Base-by-base conservation (phyloP, 2,113 vertebrate genomes). In the Elephas maximus region DNA sequence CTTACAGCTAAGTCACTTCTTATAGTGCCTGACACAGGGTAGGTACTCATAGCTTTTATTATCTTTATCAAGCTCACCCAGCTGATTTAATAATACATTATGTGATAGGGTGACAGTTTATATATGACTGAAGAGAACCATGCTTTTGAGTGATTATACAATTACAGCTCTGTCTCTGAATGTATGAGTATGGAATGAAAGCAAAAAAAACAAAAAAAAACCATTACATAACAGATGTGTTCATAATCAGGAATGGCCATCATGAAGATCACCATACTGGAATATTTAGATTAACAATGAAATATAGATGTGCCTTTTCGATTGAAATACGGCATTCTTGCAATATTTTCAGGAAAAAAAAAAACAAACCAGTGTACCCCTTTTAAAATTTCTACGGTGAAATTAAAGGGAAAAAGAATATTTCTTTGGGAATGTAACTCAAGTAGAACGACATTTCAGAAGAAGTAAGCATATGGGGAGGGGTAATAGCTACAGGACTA, bases 301-400 rank as follows among this genome's bases (percentile, higher is more conserved):
- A 71, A 88, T 84, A 44, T 1, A 0, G 51, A 23, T 4, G 60
- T n/a, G 77, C 41, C 1, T 30, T 86, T 93, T 86, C 10, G 0
- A 63, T 41, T 81, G 76, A 96, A 97, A 78, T 81, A 76, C 79
- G 65, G 44, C n/a, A 95, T 63, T 87, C 21, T 90, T 37, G 62
- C 20, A 90, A 17, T 74, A 23, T 53, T 84, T 93, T 67, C 1
- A n/a, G 8, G 15, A 81, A 78, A 74, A 86, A 4, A 85, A 26
- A 81, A 2, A 81, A 23, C n/a, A n/a, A n/a, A n/a, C n/a, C 1
- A 78, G 91, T 71, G 6, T 1, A 73, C 63, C 81, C 62, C 6
- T 12, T 33, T 79, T 28, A 51, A 28, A 28, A 92, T 93, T 82
- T 92, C 83, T 65, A 26, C 30, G 14, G 5, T 26, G 2, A 95